Base-by-base conservation (phyloP, 2,888 invertebrate species). In the Spatulosminthurus flaviceps region DNA sequence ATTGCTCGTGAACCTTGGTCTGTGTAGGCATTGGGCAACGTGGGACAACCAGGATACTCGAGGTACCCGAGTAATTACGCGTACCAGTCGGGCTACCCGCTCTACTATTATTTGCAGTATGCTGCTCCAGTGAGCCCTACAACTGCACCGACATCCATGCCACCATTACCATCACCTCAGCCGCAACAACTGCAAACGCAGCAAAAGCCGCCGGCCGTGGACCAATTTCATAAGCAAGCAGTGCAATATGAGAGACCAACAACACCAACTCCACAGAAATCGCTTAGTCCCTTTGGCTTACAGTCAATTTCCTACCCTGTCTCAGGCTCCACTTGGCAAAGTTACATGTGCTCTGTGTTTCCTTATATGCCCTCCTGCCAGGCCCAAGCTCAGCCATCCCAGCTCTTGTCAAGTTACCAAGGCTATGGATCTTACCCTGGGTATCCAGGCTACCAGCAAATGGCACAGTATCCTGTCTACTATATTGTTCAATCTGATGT, bases 401-500 rank as follows among this genome's bases (percentile, higher is more conserved):
- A 19, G n/a, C 11, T 28, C 13, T 4, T 71, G 1, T 34, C 51
- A 7, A 19, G 43, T 13, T 71, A 71, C 60, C 51, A 74, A 26
- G 73, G 70, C 21, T 78, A 73, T 28, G 28, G 41, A 9, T 22
- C 73, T 13, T 73, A 73, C 21, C 71, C 70, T 41, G 77, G 77
- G 7, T 34, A 34, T 34, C 34, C 34, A 7, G 74, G 61, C n/a
- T 78, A 78, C 43, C 29, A 24, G 11, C 64, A 72, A 42, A n/a
- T 78, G 72, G 73, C 78, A 11, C 78, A 73, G 26, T 28, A 73
- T 73, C 78, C 78, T 1, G 78, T 78, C 21, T 78, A 78, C 67
- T 78, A 78, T 22, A 61, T 73, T 24, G 73, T 78, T 4, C 78
- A 78, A 21, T 72, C 78, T 16, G 78, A 78, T 16, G 78, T 78